Base-by-base conservation (phyloP, 2,113 vertebrate species). In the Microtus ochrogaster region DNA sequence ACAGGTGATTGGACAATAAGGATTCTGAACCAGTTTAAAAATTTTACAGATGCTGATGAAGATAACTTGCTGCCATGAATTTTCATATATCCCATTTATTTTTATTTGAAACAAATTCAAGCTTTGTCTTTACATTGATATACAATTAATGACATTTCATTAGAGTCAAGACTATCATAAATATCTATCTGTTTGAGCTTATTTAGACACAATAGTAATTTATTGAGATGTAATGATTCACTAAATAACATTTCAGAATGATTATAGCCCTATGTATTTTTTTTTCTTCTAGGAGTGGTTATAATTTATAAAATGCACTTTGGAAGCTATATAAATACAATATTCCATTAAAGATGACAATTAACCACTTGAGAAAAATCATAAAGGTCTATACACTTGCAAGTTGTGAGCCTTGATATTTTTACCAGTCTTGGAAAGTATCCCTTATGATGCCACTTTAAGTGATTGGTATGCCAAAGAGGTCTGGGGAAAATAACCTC, bases 291-390 rank as follows among this genome's bases (percentile, higher is more conserved):
- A 90, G 5, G 33, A 52, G 26, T 77, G 16, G 33, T 63, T 55
- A 5, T 9, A 49, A 77, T 92, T 96, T 92, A 94, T 17, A 13
- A 94, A 85, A 86, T 41, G 1, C 1, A 86, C 11, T 94, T 90
- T 6, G 76, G 17, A 77, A 84, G 72, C 55, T 30, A 76, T 36
- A 36, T 91, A 82, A 58, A 21, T 68, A 1, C 5, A 58, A 65
- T 49, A 79, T 14, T 49, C 88, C 19, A 70, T 82, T 19, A 89
- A 33, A 76, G 28, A 90, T 36, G 90, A 41, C 22, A 78, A 72
- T 4, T 30, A 85, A 68, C 19, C 14, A 55, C 41, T 36, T 28
- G 12, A 87, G 5, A 49, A 49, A 65, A 39, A 5, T 52, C 11
- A 55, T 49, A 52, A 77, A 89, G 0, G 55, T 76, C 28, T 39